These are phyloP conservation scores for Lithobates sylvaticus DNA, from an alignment of 2,797 vertebrate species.

Conservation along the genomic window DNA sequence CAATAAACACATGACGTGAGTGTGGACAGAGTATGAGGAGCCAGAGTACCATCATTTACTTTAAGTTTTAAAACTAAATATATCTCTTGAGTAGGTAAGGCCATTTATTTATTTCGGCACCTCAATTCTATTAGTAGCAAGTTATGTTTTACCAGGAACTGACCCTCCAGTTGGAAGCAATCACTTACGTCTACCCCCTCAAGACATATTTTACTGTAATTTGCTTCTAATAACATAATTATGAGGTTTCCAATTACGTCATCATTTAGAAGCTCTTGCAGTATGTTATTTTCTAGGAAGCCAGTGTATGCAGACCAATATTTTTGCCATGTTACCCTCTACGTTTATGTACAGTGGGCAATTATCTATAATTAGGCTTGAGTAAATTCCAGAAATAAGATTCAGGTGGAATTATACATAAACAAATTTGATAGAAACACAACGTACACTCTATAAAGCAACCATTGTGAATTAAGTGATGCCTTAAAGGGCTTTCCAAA, in stretches of 20 bases:
- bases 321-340: not conserved
- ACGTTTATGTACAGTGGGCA: conserved; percentile 5
- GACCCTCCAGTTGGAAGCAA: conserved; percentile 47
- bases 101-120: too few relatives aligned
- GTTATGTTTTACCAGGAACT: conserved; percentile 13
- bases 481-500: not conserved
- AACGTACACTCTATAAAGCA: not conserved
- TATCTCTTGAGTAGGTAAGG: too few relatives aligned
- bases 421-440: not conserved
- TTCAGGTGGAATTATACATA: not conserved
- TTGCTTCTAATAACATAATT: conserved; percentile 55
- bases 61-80: too few relatives aligned
- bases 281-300: conserved; percentile 23
- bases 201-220: conserved; percentile 49
- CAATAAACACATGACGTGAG: too few relatives aligned
- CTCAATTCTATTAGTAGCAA: too few relatives aligned
- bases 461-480: not conserved
- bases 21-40: too few relatives aligned
- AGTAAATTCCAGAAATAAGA: not conserved
- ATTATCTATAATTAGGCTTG: conserved; percentile 34
- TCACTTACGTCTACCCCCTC: conserved; percentile 37
- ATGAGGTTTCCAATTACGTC: conserved; percentile 44
- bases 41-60: too few relatives aligned
- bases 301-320: not conserved
- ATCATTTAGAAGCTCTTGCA: conserved; percentile 17